Conservation (phyloP, 1,140 invertebrate species). For the Scaptomyza hsui region DNA sequence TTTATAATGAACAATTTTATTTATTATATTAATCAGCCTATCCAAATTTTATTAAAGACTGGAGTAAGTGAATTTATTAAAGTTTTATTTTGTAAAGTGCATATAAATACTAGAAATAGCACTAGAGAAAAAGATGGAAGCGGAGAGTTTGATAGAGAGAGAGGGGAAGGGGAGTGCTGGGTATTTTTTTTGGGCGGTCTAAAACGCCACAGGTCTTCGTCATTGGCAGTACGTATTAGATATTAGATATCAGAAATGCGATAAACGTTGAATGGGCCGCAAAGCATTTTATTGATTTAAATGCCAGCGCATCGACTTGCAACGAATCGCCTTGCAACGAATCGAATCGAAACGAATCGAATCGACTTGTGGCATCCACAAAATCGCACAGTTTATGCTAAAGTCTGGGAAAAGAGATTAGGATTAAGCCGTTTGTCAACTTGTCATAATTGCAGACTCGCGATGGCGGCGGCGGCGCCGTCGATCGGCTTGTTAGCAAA, state of each 20-base stretch:
- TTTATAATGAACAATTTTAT: no score
- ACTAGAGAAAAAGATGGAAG: background rate
- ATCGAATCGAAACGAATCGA: slow-evolving; percentile 1
- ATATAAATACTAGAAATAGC: no score
- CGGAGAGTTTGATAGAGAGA: background rate
- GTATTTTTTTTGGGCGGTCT: background rate
- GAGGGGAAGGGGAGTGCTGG: background rate
- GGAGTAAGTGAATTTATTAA: no score
- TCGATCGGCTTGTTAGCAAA: slow-evolving; percentile 71
- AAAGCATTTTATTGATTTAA: slow-evolving; percentile 78
- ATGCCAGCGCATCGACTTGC: slow-evolving; percentile 49
- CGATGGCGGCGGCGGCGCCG: slow-evolving; percentile 52
- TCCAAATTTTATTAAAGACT: no score
- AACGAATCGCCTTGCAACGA: slow-evolving; percentile 15
- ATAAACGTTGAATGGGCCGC: slow-evolving; percentile 59
- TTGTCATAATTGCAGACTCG: slow-evolving; percentile 74
- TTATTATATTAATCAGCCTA: no score
- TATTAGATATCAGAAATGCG: slow-evolving; percentile 78
- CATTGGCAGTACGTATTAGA: no score
- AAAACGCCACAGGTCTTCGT: slow-evolving; percentile 17
- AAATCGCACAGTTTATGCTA: slow-evolving; percentile 39
- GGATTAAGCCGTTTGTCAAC: slow-evolving; percentile 82
- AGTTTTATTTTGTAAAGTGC: no score
- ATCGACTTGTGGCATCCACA: slow-evolving; percentile 26
- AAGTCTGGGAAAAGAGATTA: slow-evolving; percentile 62